Evolutionary conservation across 2,797 vertebrate species (phyloP), one percentile per base, ranked within the genome.

Genomic region (Atherinosoma microstoma): DNA sequence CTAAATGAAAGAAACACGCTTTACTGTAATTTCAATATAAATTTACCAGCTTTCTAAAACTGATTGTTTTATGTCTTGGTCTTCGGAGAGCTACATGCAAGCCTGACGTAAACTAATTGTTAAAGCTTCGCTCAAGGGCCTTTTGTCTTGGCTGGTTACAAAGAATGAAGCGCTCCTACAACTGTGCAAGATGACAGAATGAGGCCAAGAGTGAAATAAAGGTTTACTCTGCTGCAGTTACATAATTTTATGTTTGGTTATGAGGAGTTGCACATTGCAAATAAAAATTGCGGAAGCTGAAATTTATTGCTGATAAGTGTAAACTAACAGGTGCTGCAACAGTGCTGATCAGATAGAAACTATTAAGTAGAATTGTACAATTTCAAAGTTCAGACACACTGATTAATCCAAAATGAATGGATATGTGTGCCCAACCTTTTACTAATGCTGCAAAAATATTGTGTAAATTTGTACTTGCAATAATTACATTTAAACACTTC

Each of bases 101-200:
- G 18, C 73, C 32, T 76, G 54, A 65, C 70, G 64, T 56, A 70
- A 54, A 81, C 15, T 76, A 35, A 65, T 74, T 76, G 66, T 69
- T 79, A 56, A 84, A 67, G 67, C 68, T 73, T 76, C 54, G 79
- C 81, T 84, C 38, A 69, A 71, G 75, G 80, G 73, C 40, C 32
- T 80, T 76, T 83, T 79, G 80, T 75, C 58, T 71, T 61, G 40
- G 57, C 58, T 73, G 70, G 58, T 83, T 80, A 68, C 65, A 58
- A 66, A 64, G 30, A 35, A 68, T 30, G 63, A 53, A 65, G 56
- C 63, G 32, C 35, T 65, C 20, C 38, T 70, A 59, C 71, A 75
- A 80, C 54, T 73, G 75, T 74, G 79, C 66, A 67, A 24, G 68
- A 69, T 89, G 90, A 93, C 89, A 92, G 91, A 93, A 93, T 89